phyloP scores from a whole-genome alignment of 2,888 invertebrate species.

The Drosophila yooni region DNA sequence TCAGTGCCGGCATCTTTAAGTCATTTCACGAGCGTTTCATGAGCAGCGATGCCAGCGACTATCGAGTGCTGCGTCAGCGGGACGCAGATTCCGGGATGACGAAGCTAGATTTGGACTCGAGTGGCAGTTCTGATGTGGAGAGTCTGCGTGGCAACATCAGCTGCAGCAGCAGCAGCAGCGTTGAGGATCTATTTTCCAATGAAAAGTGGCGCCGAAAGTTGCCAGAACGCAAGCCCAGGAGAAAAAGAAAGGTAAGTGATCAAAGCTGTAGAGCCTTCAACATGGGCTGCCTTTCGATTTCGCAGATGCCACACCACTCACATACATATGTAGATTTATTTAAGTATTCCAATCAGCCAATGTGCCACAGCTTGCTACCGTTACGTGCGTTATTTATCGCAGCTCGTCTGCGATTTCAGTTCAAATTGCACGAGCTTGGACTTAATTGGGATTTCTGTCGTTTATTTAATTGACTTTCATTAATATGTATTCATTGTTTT shows the following conservation, averaged over 20 bases:
- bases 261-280: slow-evolving; percentile 9
- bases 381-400: slow-evolving; percentile 42
- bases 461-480: slow-evolving; percentile 46
- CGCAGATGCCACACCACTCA: slow-evolving; percentile 4
- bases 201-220: slow-evolving; percentile 60
- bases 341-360: slow-evolving; percentile 56
- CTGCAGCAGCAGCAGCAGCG: slow-evolving; percentile 51
- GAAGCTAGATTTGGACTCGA: slow-evolving; percentile 25
- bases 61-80: slow-evolving; percentile 67
- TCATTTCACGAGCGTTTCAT: slow-evolving; percentile 70
- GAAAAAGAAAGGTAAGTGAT: slow-evolving; percentile 58
- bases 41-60: slow-evolving; percentile 52
- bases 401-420: slow-evolving; percentile 40
- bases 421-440: slow-evolving; percentile 56
- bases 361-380: slow-evolving; percentile 38
- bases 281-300: slow-evolving; percentile 59
- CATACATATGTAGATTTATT: slow-evolving; percentile 12
- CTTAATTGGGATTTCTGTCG: slow-evolving; percentile 38
- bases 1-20: slow-evolving; percentile 66
- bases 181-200: slow-evolving; percentile 75
- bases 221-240: slow-evolving; percentile 32
- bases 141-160: slow-evolving; percentile 42
- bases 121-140: slow-evolving; percentile 48
- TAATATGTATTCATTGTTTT: slow-evolving; percentile 41
- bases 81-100: slow-evolving; percentile 68